Percentiles rank a stretch among this genome's conserved stretches.
Conservation (phyloP, 2,113 vertebrate species). For the Hypomesus transpacificus region DNA sequence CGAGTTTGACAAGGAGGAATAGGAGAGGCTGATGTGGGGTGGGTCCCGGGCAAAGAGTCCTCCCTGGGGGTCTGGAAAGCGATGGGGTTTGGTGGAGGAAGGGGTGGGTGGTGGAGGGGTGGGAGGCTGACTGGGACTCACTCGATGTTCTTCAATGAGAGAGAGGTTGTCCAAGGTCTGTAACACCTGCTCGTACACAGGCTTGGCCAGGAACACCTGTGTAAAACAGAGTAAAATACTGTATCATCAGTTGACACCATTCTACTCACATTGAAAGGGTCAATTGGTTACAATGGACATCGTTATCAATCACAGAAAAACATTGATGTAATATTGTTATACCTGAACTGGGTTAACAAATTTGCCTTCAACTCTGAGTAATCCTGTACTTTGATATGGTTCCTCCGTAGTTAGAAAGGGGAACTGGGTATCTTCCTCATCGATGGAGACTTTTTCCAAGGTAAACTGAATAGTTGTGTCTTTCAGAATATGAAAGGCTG, state of each 20-base stretch:
- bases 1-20: slow-evolving; percentile 57
- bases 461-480: slow-evolving; percentile 93
- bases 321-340: slow-evolving; percentile 22
- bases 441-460: slow-evolving; percentile 81
- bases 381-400: slow-evolving; percentile 72
- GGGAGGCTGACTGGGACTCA: slow-evolving; percentile 63
- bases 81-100: slow-evolving; percentile 69
- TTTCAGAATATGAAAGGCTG: slow-evolving; percentile 96
- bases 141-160: slow-evolving; percentile 79
- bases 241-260: not conserved
- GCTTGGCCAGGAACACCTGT: slow-evolving; percentile 92
- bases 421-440: slow-evolving; percentile 73
- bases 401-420: slow-evolving; percentile 75
- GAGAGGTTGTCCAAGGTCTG: slow-evolving; percentile 94
- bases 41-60: slow-evolving; percentile 84
- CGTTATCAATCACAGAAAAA: too few relatives aligned
- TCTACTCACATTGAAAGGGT: not conserved
- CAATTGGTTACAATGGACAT: too few relatives aligned
- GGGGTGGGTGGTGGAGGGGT: slow-evolving; percentile 76
- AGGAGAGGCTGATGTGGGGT: slow-evolving; percentile 70
- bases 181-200: slow-evolving; percentile 94
- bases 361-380: slow-evolving; percentile 88
- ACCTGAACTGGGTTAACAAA: slow-evolving; percentile 94
- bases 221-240: slow-evolving; percentile 16
- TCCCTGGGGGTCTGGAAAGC: slow-evolving; percentile 72